phyloP scores from a whole-genome alignment of 2,797 vertebrate genomes.

The Anas bernieri region DNA sequence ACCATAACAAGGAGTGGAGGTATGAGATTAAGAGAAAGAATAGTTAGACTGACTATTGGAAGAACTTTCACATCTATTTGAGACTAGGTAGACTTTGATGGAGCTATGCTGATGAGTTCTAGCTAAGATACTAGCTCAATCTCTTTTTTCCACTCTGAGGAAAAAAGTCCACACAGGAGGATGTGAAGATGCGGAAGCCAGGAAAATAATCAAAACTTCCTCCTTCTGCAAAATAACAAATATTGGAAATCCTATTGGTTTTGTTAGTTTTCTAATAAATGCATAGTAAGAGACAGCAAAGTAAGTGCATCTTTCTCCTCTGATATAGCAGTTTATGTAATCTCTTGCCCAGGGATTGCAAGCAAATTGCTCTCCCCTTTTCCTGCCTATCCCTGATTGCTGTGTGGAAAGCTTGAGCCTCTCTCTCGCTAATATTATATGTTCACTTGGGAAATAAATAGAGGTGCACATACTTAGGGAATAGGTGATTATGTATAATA shows the following conservation, averaged over 20 bases:
- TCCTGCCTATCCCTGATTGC: background rate
- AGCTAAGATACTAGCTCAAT: background rate
- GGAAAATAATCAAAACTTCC: background rate
- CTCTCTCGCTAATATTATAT: background rate
- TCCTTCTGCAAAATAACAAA: background rate
- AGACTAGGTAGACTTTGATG: background rate
- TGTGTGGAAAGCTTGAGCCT: background rate
- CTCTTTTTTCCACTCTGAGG: background rate
- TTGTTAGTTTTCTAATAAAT: background rate
- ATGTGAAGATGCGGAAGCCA: background rate
- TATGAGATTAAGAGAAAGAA: background rate
- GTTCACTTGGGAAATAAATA: slow-evolving; percentile 10
- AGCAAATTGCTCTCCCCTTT: background rate
- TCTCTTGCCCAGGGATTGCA: background rate
- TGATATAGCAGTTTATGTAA: background rate
- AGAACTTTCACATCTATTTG: background rate
- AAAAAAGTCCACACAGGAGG: background rate
- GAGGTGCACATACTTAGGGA: background rate
- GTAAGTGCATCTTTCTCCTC: background rate
- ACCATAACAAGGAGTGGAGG: background rate
- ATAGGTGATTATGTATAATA: slow-evolving; percentile 5
- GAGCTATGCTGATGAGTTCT: background rate
- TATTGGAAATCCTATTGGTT: background rate
- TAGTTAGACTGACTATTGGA: background rate
- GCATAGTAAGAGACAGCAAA: background rate